Evolutionary conservation across 2,888 invertebrate genomes (phyloP).

Genomic region (Drosophila sordidapex): DNA sequence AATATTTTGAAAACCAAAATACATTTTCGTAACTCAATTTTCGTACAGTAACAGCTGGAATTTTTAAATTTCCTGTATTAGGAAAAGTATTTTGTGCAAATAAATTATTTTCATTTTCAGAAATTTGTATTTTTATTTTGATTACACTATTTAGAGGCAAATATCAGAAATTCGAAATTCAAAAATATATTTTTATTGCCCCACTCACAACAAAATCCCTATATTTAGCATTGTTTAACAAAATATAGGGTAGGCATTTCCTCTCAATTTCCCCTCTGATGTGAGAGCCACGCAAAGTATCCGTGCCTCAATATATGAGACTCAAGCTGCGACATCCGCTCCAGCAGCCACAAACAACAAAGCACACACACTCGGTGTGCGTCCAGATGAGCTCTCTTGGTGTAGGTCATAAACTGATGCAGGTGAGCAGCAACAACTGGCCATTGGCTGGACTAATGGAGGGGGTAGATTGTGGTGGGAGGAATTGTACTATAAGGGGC

Average conservation of each 20-base stretch:
- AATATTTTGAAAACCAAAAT: not conserved
- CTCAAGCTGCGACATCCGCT: constrained; percentile 29
- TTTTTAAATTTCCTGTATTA: not conserved
- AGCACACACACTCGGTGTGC: constrained; percentile 3
- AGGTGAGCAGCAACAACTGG: constrained; percentile 56
- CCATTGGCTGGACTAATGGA: constrained; percentile 3
- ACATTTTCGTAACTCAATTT: not conserved
- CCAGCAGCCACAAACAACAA: constrained; percentile 26
- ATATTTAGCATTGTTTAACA: not conserved
- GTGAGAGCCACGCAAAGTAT: not conserved
- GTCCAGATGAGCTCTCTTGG: constrained; percentile 62
- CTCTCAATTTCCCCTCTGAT: constrained; percentile 25
- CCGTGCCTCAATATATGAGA: constrained; percentile 23
- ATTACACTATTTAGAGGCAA: not conserved
- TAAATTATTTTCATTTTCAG: not conserved
- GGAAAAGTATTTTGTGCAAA: not conserved
- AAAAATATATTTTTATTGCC: not conserved
- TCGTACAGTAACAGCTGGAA: not conserved
- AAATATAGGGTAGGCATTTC: constrained; percentile 5
- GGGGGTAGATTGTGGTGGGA: no score
- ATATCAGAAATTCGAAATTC: not conserved
- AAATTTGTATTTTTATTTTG: not conserved
- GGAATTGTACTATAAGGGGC: constrained; percentile 21
- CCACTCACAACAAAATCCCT: constrained; percentile 6
- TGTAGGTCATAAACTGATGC: constrained; percentile 76